A percentile compares a stretch with the other conserved stretches of the same genome.
Conservation (phyloP, 2,113 vertebrate species). For the Balaeniceps rex region DNA sequence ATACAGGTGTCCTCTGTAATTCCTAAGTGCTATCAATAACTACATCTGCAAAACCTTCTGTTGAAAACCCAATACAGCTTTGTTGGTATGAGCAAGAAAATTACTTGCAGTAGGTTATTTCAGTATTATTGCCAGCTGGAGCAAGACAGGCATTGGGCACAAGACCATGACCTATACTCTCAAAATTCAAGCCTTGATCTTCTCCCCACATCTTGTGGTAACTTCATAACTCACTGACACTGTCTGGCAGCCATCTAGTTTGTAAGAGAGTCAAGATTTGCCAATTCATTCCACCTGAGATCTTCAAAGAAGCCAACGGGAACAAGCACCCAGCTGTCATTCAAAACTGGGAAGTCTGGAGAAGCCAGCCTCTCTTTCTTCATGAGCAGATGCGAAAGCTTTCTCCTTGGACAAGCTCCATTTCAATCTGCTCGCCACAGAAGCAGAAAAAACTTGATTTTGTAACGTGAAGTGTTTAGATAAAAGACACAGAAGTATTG, state of each 20-base stretch:
- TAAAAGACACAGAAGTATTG: not conserved
- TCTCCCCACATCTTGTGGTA: not conserved
- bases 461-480: not conserved
- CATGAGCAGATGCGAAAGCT: not conserved
- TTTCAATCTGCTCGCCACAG: not conserved
- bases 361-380: not conserved
- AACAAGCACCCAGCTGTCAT: not conserved
- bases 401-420: not conserved
- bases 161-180: not conserved
- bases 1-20: not conserved
- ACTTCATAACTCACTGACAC: not conserved
- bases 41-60: not conserved
- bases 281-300: not conserved
- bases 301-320: not conserved
- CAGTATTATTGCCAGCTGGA: not conserved
- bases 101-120: not conserved
- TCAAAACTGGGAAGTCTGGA: not conserved
- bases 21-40: not conserved
- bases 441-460: not conserved
- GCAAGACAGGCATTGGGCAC: not conserved
- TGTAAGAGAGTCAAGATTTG: not conserved
- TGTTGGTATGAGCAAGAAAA: accelerated
- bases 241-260: not conserved
- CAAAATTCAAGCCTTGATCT: not conserved
- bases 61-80: not conserved